A percentile compares a stretch with the other conserved stretches of the same genome.
These are phyloP conservation scores for Aphidius gifuensis DNA, from an alignment of 1,140 invertebrate species.

Conservation along the genomic window DNA sequence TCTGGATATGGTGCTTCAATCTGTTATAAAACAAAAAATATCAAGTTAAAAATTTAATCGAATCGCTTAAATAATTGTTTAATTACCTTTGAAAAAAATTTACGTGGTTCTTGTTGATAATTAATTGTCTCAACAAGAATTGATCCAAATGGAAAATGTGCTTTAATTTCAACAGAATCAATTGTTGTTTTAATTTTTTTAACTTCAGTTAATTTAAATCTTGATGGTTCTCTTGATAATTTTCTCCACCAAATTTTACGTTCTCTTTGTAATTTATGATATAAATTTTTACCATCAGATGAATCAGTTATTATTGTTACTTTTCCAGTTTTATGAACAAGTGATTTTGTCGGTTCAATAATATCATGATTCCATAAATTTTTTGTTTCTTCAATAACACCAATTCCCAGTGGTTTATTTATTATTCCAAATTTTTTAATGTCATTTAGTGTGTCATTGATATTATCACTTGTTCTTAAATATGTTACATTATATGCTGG, in stretches of 20 bases:
- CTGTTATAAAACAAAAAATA: constrained; percentile 55
- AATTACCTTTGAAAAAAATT: constrained; percentile 35
- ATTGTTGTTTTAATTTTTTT: constrained; percentile 39
- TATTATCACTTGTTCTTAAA: constrained; percentile 40
- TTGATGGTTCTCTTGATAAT: constrained; percentile 42
- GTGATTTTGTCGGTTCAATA: constrained; percentile 23
- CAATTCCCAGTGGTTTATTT: constrained; percentile 58
- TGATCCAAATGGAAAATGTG: constrained; percentile 45
- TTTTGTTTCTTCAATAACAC: constrained; percentile 44
- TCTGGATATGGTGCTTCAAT: constrained; percentile 39
- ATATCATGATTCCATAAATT: constrained; percentile 36
- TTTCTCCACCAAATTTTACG: constrained; percentile 80
- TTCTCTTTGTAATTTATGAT: constrained; percentile 69
- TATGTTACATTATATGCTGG: constrained; percentile 55
- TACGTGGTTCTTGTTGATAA: constrained; percentile 37
- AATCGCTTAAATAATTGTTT: constrained; percentile 26
- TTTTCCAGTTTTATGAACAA: constrained; percentile 41
- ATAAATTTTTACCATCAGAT: constrained; percentile 49
- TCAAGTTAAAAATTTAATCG: constrained; percentile 24
- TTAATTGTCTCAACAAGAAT: constrained; percentile 42
- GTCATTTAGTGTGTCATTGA: constrained; percentile 42
- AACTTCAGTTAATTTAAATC: constrained; percentile 39
- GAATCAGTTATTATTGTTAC: constrained; percentile 35
- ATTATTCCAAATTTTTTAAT: constrained; percentile 38
- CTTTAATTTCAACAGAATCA: constrained; percentile 49